These are phyloP conservation scores for Magallana ariakensis DNA, from an alignment of 1,140 invertebrate species.

Conservation along the genomic window DNA sequence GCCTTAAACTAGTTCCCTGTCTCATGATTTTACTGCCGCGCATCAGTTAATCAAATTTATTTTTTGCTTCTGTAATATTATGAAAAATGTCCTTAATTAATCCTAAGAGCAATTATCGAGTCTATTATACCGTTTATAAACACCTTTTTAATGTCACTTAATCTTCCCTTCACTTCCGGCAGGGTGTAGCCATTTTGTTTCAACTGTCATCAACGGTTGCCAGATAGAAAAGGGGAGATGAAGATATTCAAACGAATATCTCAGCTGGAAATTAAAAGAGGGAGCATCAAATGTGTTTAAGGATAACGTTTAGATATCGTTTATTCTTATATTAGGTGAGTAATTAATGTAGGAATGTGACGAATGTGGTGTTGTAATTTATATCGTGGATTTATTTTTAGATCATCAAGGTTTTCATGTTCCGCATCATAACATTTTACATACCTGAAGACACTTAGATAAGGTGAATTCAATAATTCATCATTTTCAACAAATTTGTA, in stretches of 20 bases:
- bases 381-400: slow-evolving; percentile 8
- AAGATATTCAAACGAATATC: slow-evolving; percentile 11
- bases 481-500: too few relatives aligned
- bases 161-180: background rate
- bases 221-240: background rate
- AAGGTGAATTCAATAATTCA: background rate
- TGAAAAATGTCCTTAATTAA: too few relatives aligned
- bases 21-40: too few relatives aligned
- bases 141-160: background rate
- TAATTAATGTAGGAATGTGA: background rate
- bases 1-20: background rate
- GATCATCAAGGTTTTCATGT: background rate
- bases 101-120: too few relatives aligned
- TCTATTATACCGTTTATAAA: too few relatives aligned
- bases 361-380: background rate
- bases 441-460: background rate
- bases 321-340: background rate
- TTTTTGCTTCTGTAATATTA: too few relatives aligned
- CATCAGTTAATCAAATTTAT: too few relatives aligned
- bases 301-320: background rate
- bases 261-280: background rate
- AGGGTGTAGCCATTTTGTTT: slow-evolving; percentile 35
- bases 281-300: background rate
- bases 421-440: too few relatives aligned
- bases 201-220: slow-evolving; percentile 32